Conservation (phyloP, 2,113 vertebrate species). For the Oreochromis spilurus region DNA sequence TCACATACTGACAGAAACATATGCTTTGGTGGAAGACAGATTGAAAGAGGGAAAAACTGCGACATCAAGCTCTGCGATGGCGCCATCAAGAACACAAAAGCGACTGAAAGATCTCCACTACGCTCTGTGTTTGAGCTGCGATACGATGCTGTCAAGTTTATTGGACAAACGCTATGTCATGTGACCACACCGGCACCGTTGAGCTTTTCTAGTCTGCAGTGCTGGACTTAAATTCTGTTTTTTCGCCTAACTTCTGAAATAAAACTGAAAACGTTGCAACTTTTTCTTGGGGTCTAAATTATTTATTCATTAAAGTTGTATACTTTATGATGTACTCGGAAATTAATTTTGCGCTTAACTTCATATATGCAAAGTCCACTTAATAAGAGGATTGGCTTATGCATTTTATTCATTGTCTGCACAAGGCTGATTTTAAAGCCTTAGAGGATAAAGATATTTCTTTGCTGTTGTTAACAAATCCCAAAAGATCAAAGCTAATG, state of each 20-base stretch:
- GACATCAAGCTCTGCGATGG: not conserved
- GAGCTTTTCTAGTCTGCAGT: not conserved
- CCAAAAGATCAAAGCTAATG: not conserved
- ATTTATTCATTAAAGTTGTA: conserved; percentile 2
- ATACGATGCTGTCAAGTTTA: not conserved
- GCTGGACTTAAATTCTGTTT: not conserved
- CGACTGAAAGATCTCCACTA: not conserved
- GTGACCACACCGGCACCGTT: not conserved
- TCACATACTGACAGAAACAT: not conserved
- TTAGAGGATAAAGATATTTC: not conserved
- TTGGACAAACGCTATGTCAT: not conserved
- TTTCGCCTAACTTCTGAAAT: not conserved
- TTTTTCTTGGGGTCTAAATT: not conserved
- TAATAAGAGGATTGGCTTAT: not conserved
- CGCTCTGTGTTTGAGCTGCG: not conserved
- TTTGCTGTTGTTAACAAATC: not conserved
- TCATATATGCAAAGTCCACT: not conserved
- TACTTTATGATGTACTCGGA: not conserved
- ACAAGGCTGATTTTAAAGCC: not conserved
- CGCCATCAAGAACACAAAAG: not conserved
- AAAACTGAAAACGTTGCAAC: not conserved
- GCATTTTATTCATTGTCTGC: not conserved
- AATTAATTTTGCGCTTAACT: not conserved
- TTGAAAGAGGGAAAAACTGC: not conserved
- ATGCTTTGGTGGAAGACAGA: not conserved